These are phyloP conservation scores for Sarcophaga variegata DNA, from an alignment of 2,888 invertebrate genomes.

Conservation along the genomic window DNA sequence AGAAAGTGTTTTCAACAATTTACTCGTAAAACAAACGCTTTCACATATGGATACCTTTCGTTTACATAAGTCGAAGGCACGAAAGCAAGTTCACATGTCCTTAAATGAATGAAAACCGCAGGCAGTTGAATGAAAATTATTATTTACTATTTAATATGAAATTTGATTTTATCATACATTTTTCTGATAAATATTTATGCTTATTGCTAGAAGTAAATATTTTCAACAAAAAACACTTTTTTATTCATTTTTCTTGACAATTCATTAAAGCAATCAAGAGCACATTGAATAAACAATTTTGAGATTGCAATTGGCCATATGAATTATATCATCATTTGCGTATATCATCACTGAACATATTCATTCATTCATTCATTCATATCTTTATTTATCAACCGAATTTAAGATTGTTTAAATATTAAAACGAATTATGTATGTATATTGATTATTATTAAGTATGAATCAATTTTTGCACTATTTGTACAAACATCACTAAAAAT, in stretches of 20 bases:
- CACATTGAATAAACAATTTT: constrained; percentile 28
- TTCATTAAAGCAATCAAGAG: constrained; percentile 1
- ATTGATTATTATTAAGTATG: not conserved
- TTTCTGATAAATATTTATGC: not conserved
- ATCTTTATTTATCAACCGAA: constrained; percentile 22
- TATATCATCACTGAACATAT: constrained; percentile 20
- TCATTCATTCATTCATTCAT: constrained; percentile 42
- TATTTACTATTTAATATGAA: not conserved
- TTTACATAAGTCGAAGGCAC: constrained; percentile 11
- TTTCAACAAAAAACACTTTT: not conserved
- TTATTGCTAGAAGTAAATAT: not conserved
- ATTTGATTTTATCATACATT: not conserved
- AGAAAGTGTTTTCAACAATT: constrained; percentile 49
- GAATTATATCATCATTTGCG: constrained; percentile 67
- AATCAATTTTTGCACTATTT: too few species aligned
- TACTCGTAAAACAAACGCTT: constrained; percentile 32
- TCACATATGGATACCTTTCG: constrained; percentile 52
- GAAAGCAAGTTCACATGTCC: constrained; percentile 58
- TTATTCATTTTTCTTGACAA: not conserved
- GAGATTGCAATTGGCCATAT: constrained; percentile 41
- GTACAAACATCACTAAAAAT: too few species aligned
- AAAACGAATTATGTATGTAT: not conserved
- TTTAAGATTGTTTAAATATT: not conserved
- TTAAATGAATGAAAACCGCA: constrained; percentile 22
- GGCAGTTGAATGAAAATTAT: too few species aligned